phyloP scores from a whole-genome alignment of 2,888 invertebrate genomes.

The Heliconius cydno region DNA sequence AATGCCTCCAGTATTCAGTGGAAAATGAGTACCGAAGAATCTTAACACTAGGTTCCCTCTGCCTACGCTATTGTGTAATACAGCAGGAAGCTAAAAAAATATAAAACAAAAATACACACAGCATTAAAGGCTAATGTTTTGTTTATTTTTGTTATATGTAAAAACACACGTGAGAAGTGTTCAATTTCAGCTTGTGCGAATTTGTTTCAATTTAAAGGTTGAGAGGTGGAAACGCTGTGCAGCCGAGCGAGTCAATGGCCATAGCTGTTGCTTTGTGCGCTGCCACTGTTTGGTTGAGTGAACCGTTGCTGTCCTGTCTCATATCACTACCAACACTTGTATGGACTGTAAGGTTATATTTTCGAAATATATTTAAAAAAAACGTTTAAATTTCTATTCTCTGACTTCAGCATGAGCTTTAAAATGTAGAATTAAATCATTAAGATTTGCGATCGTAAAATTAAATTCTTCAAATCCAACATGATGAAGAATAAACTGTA shows the following conservation, averaged over 20 bases:
- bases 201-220: constrained; percentile 76
- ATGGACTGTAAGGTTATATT: constrained; percentile 32
- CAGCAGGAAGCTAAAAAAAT: too few relatives aligned
- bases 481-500: constrained; percentile 54
- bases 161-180: constrained; percentile 29
- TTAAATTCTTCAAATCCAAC: constrained; percentile 49
- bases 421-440: background rate
- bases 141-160: background rate
- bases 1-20: too few relatives aligned
- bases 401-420: background rate
- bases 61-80: too few relatives aligned
- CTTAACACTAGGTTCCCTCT: too few relatives aligned
- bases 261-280: constrained; percentile 69
- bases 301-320: constrained; percentile 51
- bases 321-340: constrained; percentile 38
- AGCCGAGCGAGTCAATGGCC: constrained; percentile 66
- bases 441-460: constrained; percentile 9
- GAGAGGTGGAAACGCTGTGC: constrained; percentile 70
- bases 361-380: constrained; percentile 1
- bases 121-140: background rate
- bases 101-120: background rate
- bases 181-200: constrained; percentile 56
- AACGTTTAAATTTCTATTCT: too few relatives aligned
- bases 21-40: too few relatives aligned
- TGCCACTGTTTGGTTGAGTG: constrained; percentile 67